Percentiles rank a stretch among this genome's conserved stretches.
These are phyloP conservation scores for Helicoverpa armigera DNA, from an alignment of 1,140 invertebrate species.

Conservation along the genomic window DNA sequence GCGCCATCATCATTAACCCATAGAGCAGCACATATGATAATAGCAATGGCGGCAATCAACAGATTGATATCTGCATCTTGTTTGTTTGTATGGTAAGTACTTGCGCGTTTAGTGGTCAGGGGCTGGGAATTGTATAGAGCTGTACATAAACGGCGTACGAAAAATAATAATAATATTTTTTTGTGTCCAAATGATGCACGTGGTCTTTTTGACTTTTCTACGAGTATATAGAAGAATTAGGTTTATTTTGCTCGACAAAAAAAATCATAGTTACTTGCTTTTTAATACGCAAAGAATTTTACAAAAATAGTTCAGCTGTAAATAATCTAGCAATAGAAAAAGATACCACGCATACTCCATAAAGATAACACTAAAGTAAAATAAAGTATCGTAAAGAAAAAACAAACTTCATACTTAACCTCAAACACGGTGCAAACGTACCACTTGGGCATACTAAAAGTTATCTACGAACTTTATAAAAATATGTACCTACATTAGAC, in stretches of 20 bases:
- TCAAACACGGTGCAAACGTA: slow-evolving; percentile 2
- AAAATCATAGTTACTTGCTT: too few relatives aligned
- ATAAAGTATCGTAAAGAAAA: neutral
- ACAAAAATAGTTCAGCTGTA: too few relatives aligned
- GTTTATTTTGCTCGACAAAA: too few relatives aligned
- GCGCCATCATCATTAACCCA: slow-evolving; percentile 12
- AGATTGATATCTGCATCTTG: slow-evolving; percentile 60
- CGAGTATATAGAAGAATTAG: too few relatives aligned
- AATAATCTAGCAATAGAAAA: too few relatives aligned
- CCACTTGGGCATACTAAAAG: slow-evolving; percentile 1
- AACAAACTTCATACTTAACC: neutral
- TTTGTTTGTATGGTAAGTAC: slow-evolving; percentile 56
- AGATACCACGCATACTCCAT: too few relatives aligned
- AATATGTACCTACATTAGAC: slow-evolving; percentile 13
- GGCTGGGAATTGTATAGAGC: slow-evolving; percentile 36
- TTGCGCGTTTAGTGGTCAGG: slow-evolving; percentile 46
- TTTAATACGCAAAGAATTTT: too few relatives aligned
- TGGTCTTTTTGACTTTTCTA: too few relatives aligned
- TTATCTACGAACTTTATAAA: slow-evolving; percentile 24
- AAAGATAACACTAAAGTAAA: neutral
- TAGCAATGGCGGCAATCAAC: slow-evolving; percentile 52
- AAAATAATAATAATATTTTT: neutral
- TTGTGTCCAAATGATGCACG: neutral
- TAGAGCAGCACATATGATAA: slow-evolving; percentile 19
- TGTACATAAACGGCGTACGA: neutral